phyloP scores from a whole-genome alignment of 2,888 invertebrate species.

The Drosophila nr. perissopoda region DNA sequence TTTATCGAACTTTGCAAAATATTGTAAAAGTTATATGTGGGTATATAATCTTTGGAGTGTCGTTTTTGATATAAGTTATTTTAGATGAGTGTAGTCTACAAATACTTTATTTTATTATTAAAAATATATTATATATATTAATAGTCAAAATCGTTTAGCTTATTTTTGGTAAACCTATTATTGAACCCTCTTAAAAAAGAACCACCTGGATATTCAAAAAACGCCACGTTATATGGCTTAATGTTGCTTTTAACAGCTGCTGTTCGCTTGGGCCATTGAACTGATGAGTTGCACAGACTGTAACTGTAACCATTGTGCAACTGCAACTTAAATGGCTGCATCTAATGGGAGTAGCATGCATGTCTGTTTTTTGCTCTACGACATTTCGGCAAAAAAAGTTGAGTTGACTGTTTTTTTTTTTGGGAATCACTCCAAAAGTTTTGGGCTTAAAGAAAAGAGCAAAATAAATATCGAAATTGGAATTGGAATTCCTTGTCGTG shows the following conservation, averaged over 20 bases:
- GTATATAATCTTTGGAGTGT: neutral
- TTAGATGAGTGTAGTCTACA: neutral
- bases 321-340: slow-evolving; percentile 11
- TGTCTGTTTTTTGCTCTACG: slow-evolving; percentile 47
- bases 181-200: neutral
- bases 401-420: slow-evolving; percentile 21
- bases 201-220: neutral
- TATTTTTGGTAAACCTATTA: neutral
- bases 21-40: neutral
- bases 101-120: too few relatives aligned
- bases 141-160: neutral
- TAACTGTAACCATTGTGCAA: slow-evolving; percentile 15
- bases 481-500: slow-evolving; percentile 63
- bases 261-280: slow-evolving; percentile 7
- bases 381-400: slow-evolving; percentile 29
- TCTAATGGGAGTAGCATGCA: slow-evolving; percentile 30
- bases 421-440: slow-evolving; percentile 21
- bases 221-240: slow-evolving; percentile 15
- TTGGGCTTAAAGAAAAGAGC: slow-evolving; percentile 8
- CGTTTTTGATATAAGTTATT: neutral
- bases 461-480: slow-evolving; percentile 42
- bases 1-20: neutral
- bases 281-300: neutral
- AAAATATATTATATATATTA: too few relatives aligned
- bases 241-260: slow-evolving; percentile 1